These are phyloP conservation scores for Chloropsis cyanopogon DNA, from an alignment of 2,113 vertebrate species.

Conservation along the genomic window DNA sequence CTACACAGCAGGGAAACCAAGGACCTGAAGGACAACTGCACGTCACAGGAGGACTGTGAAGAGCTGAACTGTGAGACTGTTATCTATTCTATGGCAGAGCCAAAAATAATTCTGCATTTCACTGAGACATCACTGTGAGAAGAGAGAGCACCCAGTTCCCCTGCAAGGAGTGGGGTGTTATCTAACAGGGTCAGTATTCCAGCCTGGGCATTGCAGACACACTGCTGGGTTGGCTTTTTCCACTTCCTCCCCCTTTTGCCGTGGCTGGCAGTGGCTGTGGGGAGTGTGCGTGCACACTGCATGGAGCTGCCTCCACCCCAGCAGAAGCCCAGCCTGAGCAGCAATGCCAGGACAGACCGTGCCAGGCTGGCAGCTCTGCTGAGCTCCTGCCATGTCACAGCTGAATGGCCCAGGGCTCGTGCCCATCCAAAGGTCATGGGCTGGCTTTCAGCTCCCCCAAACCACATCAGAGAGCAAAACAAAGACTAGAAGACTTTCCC, in stretches of 20 bases:
- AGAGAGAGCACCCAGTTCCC: not conserved
- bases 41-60: not conserved
- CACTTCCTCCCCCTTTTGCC: not conserved
- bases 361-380: not conserved
- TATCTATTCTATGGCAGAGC: not conserved
- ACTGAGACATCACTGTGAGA: accelerated
- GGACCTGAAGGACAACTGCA: not conserved
- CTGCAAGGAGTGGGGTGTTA: not conserved
- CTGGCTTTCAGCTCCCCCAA: not conserved
- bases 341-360: not conserved
- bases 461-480: not conserved
- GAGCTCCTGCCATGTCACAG: not conserved
- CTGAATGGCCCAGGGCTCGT: accelerated
- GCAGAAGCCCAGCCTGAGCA: not conserved
- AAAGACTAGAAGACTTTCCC: not conserved
- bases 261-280: not conserved
- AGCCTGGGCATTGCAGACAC: not conserved
- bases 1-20: not conserved
- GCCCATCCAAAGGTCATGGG: not conserved
- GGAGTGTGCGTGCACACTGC: not conserved
- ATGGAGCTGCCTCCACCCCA: not conserved
- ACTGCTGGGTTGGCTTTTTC: not conserved
- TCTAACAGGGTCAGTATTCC: not conserved
- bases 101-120: not conserved
- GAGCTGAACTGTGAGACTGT: not conserved